Base-by-base conservation (phyloP, 2,888 invertebrate genomes). In the Drosophila multiciliata region DNA sequence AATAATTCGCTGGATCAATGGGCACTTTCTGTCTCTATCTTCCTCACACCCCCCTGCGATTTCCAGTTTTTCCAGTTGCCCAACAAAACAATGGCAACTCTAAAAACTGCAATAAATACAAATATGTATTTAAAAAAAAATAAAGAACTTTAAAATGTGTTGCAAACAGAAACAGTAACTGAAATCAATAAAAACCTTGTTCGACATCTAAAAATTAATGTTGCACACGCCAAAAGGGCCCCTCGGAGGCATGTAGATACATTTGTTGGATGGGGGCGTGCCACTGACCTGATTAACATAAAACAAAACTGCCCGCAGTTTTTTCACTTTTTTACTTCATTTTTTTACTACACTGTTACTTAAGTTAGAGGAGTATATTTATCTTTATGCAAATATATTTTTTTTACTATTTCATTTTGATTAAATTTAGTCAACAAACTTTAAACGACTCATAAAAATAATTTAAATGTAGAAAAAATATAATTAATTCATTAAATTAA, bases 241-340 rank as follows among this genome's bases (percentile, higher is more conserved):
- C 53, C 62, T 70, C 65, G 17, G 45, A 8, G 45, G 45, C 45
- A 8, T 53, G 38, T n/a, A 49, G 20, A 23, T 57, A 15, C 20
- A 32, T 32, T 9, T 36, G 36, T 23, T 17, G 20, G 69, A 67
- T 55, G 66, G 53, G 64, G 64, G 73, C 70, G 82, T 87, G 91
- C 90, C 90, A 88, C 82, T 91, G 91, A 91, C 90, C 90, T 89
- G 90, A 90, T 90, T 90, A 91, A 80, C 91, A 91, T 91, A 90
- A 82, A 74, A 73, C 78, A 8, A 36, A 55, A 52, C 33, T 75
- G 78, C 87, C 90, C 91, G 89, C 82, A 87, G 75, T 87, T 90
- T 82, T 73, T 49, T 45, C 23, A 8, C 45, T 15, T 8, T 15
- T 45, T 23, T 15, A 23, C 0, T 45, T 45, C 6, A 15, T 45